A percentile compares a stretch with the other conserved stretches of the same genome.
Conservation (phyloP, 2,888 invertebrate genomes). For the Alviniconcha strummeri region DNA sequence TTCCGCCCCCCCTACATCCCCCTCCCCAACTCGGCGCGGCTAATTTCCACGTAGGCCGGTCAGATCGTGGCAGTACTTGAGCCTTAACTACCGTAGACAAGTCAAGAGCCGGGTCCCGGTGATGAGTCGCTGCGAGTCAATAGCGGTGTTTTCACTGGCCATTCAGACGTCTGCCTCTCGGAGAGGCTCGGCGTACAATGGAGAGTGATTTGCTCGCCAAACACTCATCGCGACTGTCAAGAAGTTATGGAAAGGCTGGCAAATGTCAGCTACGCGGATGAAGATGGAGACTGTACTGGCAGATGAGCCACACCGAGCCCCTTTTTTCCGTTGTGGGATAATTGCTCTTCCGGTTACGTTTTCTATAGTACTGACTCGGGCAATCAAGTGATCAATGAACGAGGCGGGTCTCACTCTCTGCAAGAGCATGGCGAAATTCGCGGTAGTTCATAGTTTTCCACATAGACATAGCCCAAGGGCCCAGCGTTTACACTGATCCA, state of each 20-base stretch:
- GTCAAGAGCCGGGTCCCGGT: not conserved
- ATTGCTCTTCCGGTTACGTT: not conserved
- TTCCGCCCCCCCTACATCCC: not conserved
- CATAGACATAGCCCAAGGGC: too few relatives aligned
- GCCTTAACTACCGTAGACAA: constrained; percentile 6
- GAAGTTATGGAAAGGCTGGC: not conserved
- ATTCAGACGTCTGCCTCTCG: not conserved
- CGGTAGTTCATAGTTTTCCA: too few relatives aligned
- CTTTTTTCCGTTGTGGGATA: not conserved
- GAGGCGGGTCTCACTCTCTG: too few relatives aligned
- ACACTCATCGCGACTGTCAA: constrained; percentile 4
- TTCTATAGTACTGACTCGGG: not conserved
- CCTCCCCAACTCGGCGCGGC: not conserved
- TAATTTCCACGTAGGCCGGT: not conserved
- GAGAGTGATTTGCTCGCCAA: constrained; percentile 15
- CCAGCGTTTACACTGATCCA: too few relatives aligned
- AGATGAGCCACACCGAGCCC: not conserved
- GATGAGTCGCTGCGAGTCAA: not conserved
- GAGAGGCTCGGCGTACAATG: constrained; percentile 16
- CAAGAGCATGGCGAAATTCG: too few relatives aligned
- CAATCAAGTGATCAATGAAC: not conserved
- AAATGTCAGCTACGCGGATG: not conserved
- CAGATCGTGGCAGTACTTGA: not conserved
- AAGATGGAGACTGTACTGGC: not conserved
- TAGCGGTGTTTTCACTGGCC: not conserved